phyloP scores from a whole-genome alignment of 2,797 vertebrate genomes.

The Tolypeutes matacus region DNA sequence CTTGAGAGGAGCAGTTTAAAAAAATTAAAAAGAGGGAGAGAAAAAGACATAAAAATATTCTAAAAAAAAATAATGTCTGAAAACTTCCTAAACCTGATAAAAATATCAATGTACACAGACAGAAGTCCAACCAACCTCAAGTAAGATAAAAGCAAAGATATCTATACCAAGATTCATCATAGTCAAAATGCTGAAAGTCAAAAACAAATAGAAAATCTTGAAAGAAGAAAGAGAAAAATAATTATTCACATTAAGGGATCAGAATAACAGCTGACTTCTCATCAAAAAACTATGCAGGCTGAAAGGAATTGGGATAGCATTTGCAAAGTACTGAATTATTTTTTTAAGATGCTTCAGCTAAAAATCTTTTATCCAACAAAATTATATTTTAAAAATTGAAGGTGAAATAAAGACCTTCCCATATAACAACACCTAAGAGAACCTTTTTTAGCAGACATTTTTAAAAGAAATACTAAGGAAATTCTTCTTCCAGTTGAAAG shows the following conservation, averaged over 20 bases:
- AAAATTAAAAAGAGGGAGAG: not conserved
- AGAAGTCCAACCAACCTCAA: not conserved
- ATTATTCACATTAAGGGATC: not conserved
- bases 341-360: not conserved
- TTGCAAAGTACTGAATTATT: not conserved
- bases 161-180: not conserved
- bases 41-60: not conserved
- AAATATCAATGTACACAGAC: not conserved
- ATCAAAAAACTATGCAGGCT: not conserved
- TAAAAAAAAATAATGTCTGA: no score
- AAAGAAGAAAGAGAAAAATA: not conserved
- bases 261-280: not conserved
- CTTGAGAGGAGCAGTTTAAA: rapidly evolving
- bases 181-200: not conserved
- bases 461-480: not conserved
- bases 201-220: not conserved
- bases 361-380: not conserved
- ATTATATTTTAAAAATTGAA: not conserved
- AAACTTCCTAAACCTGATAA: not conserved
- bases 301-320: no score
- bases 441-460: not conserved
- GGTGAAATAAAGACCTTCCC: not conserved
- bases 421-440: not conserved
- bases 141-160: not conserved
- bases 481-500: not conserved